A percentile compares a stretch with the other conserved stretches of the same genome.
These are phyloP conservation scores for Portunus trituberculatus DNA, from an alignment of 1,140 invertebrate genomes.

Conservation along the genomic window DNA sequence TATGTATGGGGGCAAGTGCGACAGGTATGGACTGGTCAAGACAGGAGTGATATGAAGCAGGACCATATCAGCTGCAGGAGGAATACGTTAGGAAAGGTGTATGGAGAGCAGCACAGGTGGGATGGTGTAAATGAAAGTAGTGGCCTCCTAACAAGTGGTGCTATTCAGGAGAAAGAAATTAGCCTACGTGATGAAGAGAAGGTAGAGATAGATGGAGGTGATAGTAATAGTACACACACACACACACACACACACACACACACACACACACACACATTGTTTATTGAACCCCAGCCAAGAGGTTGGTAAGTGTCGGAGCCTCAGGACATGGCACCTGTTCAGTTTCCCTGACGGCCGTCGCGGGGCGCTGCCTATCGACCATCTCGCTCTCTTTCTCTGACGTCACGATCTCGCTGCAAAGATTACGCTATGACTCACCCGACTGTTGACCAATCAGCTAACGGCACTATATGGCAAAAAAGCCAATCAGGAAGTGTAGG, in stretches of 20 bases:
- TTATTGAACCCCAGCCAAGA: constrained; percentile 21
- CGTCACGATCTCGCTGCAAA: background rate
- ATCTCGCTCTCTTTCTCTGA: background rate
- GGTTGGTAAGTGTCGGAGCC: background rate
- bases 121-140: too few species aligned
- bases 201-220: background rate
- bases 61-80: background rate
- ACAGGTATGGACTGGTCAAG: too few species aligned
- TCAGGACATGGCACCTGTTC: background rate
- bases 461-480: background rate
- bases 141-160: background rate
- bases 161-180: too few species aligned
- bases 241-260: background rate
- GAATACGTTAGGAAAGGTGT: background rate
- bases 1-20: background rate
- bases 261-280: background rate
- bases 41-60: too few species aligned
- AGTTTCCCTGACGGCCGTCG: background rate
- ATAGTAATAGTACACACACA: background rate
- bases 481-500: background rate
- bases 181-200: background rate
- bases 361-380: background rate
- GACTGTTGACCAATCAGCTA: background rate
- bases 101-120: too few species aligned
- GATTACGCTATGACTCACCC: background rate